These are phyloP conservation scores for Cavia porcellus DNA, from an alignment of 2,113 vertebrate genomes.

Conservation along the genomic window DNA sequence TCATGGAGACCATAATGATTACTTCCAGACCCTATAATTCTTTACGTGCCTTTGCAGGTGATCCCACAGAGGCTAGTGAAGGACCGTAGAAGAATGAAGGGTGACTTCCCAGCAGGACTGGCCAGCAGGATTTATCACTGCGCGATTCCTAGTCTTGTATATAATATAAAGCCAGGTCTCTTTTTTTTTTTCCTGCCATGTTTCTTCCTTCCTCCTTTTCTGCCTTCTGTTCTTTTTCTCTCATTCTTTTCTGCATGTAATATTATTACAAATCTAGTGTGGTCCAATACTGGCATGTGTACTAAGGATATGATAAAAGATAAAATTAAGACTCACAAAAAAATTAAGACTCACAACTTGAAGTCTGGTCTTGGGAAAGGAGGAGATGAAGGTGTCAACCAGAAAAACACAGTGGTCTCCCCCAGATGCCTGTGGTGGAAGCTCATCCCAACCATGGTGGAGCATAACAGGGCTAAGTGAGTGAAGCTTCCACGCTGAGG, in stretches of 20 bases:
- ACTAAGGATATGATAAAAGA: background rate
- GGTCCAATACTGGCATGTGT: background rate
- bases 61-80: background rate
- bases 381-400: background rate
- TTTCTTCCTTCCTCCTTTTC: background rate
- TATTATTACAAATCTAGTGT: background rate
- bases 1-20: background rate
- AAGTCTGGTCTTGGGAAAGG: background rate
- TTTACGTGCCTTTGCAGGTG: background rate
- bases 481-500: background rate
- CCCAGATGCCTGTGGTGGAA: background rate
- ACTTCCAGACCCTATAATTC: background rate
- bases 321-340: background rate
- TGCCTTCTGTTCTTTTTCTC: background rate
- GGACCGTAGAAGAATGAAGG: background rate
- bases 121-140: background rate
- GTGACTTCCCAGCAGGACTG: background rate
- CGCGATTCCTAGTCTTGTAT: background rate
- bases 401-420: background rate
- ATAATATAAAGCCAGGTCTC: background rate
- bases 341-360: background rate
- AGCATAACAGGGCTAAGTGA: background rate
- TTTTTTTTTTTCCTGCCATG: background rate
- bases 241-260: background rate
- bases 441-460: background rate